phyloP scores from a whole-genome alignment of 2,888 invertebrate species.

The Cheilosia grossa region DNA sequence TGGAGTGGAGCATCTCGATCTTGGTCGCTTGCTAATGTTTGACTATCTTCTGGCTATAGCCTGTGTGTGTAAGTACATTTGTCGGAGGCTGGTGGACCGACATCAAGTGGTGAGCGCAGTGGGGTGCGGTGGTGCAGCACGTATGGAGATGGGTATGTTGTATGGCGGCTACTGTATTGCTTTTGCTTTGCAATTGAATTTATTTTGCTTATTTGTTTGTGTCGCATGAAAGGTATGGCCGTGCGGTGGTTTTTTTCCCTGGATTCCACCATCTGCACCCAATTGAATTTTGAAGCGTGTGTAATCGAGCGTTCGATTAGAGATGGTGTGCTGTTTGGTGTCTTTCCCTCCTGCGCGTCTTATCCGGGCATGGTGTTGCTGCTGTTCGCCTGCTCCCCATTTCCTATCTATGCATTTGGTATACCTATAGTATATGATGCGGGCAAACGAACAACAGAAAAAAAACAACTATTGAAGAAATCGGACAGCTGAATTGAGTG shows the following conservation, averaged over 20 bases:
- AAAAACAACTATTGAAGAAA: conserved; percentile 54
- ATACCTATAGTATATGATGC: conserved; percentile 9
- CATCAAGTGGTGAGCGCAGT: not conserved
- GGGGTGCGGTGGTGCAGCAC: conserved; percentile 2
- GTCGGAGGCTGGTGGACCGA: conserved; percentile 25
- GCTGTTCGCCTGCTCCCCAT: conserved; percentile 2
- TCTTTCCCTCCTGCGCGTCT: conserved; percentile 32
- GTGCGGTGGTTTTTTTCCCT: conserved; percentile 16
- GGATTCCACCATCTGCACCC: conserved; percentile 72
- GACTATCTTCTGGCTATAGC: conserved; percentile 65
- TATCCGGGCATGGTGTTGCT: not conserved
- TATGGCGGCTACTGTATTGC: conserved; percentile 74
- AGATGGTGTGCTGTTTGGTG: conserved; percentile 42
- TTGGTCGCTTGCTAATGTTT: conserved; percentile 66
- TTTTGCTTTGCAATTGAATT: conserved; percentile 68
- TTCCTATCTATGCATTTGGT: conserved; percentile 53
- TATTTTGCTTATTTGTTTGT: conserved; percentile 49
- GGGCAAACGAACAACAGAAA: conserved; percentile 16
- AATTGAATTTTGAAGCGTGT: conserved; percentile 73
- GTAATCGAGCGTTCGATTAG: conserved; percentile 73
- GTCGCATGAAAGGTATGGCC: conserved; percentile 2
- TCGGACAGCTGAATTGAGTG: conserved; percentile 74
- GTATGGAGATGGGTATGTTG: conserved; percentile 64
- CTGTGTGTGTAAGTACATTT: conserved; percentile 56
- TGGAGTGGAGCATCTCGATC: conserved; percentile 64